These are phyloP conservation scores for Cataglyphis albicans DNA, from an alignment of 2,888 invertebrate genomes.

Conservation along the genomic window DNA sequence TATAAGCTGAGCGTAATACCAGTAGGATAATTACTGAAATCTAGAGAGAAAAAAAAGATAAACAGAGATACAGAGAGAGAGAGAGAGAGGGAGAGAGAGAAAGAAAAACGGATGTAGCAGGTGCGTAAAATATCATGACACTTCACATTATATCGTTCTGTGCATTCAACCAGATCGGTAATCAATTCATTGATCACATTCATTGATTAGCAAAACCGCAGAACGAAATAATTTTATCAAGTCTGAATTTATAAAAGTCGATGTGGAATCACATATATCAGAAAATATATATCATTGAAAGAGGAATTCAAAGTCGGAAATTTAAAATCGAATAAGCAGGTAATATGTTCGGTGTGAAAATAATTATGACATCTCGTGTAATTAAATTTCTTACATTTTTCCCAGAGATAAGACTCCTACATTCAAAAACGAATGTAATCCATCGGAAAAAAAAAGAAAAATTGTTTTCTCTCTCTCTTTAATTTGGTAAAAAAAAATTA, in stretches of 20 bases:
- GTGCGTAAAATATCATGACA: slow-evolving; percentile 37
- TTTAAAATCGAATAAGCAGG: not conserved
- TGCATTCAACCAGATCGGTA: not conserved
- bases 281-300: not conserved
- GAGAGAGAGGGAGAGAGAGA: not conserved
- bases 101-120: not conserved
- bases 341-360: not conserved
- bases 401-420: not conserved
- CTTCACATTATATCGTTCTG: not conserved
- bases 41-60: not conserved
- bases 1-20: not conserved
- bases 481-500: not conserved
- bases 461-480: not conserved
- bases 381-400: not conserved
- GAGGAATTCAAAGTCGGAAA: slow-evolving; percentile 1
- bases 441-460: not conserved
- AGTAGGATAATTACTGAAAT: slow-evolving; percentile 22
- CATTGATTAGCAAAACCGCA: not conserved
- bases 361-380: not conserved
- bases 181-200: not conserved
- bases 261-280: not conserved
- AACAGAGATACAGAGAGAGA: not conserved
- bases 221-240: not conserved
- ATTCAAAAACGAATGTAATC: not conserved
- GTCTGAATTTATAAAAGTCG: not conserved